phyloP scores from a whole-genome alignment of 2,113 vertebrate species.

The Mesembrinibis cayennensis region DNA sequence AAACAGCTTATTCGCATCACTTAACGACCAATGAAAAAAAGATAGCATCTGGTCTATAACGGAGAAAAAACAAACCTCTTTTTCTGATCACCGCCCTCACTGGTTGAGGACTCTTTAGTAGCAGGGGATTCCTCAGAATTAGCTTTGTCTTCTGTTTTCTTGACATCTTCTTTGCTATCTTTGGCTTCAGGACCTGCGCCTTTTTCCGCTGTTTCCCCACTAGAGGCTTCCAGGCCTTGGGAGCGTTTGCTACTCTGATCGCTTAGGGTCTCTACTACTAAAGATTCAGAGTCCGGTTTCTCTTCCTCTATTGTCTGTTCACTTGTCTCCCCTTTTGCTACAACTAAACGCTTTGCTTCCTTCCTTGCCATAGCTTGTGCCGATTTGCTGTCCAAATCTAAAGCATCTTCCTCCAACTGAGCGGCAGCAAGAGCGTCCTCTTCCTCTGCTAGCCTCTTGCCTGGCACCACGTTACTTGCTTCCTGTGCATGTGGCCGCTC shows the following conservation, averaged over 20 bases:
- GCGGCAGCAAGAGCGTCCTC: constrained; percentile 84
- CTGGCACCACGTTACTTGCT: constrained; percentile 80
- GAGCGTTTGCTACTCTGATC: constrained; percentile 86
- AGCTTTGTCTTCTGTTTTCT: constrained; percentile 86
- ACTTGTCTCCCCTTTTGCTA: constrained; percentile 82
- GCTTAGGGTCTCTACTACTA: constrained; percentile 77
- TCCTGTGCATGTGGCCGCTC: constrained; percentile 87
- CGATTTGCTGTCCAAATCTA: constrained; percentile 84
- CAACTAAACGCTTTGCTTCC: constrained; percentile 80
- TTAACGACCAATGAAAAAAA: constrained; percentile 90
- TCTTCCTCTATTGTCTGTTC: constrained; percentile 80
- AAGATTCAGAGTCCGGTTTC: constrained; percentile 80
- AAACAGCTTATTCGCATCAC: constrained; percentile 72
- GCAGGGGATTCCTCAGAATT: constrained; percentile 84
- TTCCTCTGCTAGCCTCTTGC: constrained; percentile 85
- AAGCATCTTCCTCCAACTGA: constrained; percentile 77
- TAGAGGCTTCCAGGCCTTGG: constrained; percentile 78
- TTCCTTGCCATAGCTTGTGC: constrained; percentile 78
- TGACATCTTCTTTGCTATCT: constrained; percentile 84
- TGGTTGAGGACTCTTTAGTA: constrained; percentile 95
- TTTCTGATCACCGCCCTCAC: constrained; percentile 98
- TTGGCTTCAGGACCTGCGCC: constrained; percentile 78
- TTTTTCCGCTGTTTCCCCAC: constrained; percentile 77
- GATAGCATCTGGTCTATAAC: constrained; percentile 97
- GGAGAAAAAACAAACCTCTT: constrained; percentile 99